Base-by-base conservation (phyloP, 2,113 vertebrate species). In the Anoura caudifer region DNA sequence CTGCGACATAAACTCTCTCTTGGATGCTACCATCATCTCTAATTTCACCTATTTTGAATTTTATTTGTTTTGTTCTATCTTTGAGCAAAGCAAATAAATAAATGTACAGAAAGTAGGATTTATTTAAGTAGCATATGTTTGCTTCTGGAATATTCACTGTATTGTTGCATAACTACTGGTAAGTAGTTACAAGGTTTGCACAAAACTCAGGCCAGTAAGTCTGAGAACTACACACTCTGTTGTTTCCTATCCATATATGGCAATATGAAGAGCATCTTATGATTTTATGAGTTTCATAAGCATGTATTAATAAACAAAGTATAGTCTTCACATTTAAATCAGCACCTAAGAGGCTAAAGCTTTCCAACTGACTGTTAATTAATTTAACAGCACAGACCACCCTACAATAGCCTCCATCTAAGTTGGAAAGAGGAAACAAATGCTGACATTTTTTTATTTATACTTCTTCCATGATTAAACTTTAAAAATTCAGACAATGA, bases 371-470 rank as follows among this genome's bases (percentile, higher is more conserved):
- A 93, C 59, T 75, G 31, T 14, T 83, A 38, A 41, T 79, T 38
- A 72, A 41, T 36, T 50, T 33, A 69, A 43, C 4, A 50, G 22
- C 41, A 90, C 26, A 83, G 47, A 75, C 31, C 8, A 92, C 33
- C 36, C 83, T 91, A 86, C 82, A 90, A 41, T 43, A 26, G 31
- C 69, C 56, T 79, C 69, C 54, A 26, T 38, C 15, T 65, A 65
- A 72, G 43, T 52, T 45, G 7, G 47, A 90, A 96, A 86, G 41
- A 97, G 61, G 15, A 72, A 93, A 93, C 12, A 67, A 52, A 94
- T 36, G 63, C 33, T 90, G 43, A 88, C 70, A 45, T 19, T 84
- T 19, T 28, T 28, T 54, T 22, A 50, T 79, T 83, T 79, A 83
- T 38, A 87, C 38, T 87, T 93, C 16, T 56, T 36, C 94, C 41